Conservation (phyloP, 2,797 vertebrate genomes). For the Podargus strigoides region DNA sequence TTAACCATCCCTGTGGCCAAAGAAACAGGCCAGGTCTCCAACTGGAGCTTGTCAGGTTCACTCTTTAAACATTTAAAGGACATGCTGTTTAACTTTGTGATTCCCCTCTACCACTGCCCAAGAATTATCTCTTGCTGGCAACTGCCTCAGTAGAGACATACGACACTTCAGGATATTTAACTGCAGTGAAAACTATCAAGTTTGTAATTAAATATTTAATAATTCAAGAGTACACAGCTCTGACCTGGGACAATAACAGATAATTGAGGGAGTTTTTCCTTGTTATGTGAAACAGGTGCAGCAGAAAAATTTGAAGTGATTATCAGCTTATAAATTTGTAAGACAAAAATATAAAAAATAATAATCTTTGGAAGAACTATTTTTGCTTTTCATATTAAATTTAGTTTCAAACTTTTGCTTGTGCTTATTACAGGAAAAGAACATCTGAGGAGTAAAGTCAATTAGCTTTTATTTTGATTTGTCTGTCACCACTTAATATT, state of each 20-base stretch:
- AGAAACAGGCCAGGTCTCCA: background rate
- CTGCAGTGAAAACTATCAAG: background rate
- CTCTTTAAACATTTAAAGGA: background rate
- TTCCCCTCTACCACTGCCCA: background rate
- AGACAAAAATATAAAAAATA: background rate
- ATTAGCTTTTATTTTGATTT: constrained; percentile 46
- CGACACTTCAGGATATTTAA: background rate
- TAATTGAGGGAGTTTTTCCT: accelerated
- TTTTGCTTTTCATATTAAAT: background rate
- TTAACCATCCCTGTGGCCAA: background rate
- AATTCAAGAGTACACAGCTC: background rate
- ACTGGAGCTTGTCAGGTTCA: background rate
- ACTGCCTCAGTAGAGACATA: background rate
- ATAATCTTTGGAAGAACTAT: background rate
- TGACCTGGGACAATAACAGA: background rate
- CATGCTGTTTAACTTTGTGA: accelerated
- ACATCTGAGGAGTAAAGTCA: background rate
- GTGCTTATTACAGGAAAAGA: background rate
- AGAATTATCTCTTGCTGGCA: background rate
- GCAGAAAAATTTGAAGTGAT: background rate
- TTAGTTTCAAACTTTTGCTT: background rate
- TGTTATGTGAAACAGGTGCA: background rate
- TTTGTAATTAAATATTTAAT: background rate
- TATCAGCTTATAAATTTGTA: background rate
- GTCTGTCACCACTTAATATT: constrained; percentile 18